Conservation (phyloP, 2,113 vertebrate genomes). For the Etheostoma cragini region DNA sequence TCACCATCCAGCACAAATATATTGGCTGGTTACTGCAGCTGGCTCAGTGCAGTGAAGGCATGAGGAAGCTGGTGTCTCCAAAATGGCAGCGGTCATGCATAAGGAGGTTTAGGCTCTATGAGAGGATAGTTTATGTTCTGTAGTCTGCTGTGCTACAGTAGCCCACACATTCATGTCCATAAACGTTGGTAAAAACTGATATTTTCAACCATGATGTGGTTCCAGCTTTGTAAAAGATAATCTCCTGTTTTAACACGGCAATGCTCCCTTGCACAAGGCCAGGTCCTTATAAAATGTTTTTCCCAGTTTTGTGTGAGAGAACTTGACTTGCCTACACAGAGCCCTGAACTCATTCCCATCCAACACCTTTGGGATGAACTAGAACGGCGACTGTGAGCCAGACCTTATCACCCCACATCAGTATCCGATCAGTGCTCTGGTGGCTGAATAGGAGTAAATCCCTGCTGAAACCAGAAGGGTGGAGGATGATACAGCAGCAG, state of each 20-base stretch:
- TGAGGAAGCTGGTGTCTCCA: slow-evolving; percentile 36
- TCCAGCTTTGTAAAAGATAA: neutral
- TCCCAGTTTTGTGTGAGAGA: neutral
- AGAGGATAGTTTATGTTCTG: neutral
- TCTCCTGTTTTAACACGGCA: neutral
- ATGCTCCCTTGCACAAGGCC: neutral
- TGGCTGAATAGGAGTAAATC: neutral
- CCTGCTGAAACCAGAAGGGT: neutral
- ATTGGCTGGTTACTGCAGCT: slow-evolving; percentile 30
- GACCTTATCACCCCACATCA: neutral
- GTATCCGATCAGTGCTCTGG: neutral
- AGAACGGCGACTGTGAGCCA: neutral
- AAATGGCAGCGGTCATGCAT: slow-evolving; percentile 48
- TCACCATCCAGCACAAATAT: slow-evolving; percentile 37
- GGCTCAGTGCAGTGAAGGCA: slow-evolving; percentile 19
- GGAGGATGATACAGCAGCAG: neutral
- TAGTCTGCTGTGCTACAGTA: neutral
- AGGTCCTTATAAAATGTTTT: neutral
- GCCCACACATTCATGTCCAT: neutral
- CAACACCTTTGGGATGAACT: neutral
- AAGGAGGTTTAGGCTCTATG: neutral
- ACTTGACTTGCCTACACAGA: neutral
- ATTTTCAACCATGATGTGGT: neutral
- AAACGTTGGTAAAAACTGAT: neutral
- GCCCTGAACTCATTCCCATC: neutral